Evolutionary conservation across 1,140 invertebrate species (phyloP).

Genomic region (Tetragonula clypearis): DNA sequence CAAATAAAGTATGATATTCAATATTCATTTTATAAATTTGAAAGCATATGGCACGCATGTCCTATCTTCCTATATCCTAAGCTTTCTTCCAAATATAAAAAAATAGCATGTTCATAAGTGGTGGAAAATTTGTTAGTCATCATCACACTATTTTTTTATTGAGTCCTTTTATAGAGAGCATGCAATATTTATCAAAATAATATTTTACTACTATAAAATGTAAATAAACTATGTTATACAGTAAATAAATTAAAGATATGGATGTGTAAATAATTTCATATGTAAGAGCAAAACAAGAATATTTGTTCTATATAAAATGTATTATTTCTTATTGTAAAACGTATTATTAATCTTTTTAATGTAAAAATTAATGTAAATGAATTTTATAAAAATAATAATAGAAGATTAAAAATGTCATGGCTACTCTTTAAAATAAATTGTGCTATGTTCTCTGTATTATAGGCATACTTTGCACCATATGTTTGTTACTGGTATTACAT

Average conservation of each 20-base stretch:
- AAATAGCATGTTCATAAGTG: conserved; percentile 74
- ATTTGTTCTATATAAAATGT: conserved; percentile 53
- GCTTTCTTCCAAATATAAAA: conserved; percentile 72
- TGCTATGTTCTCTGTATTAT: conserved; percentile 58
- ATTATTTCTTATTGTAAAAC: conserved; percentile 36
- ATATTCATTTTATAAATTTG: conserved; percentile 56
- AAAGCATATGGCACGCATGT: conserved; percentile 74
- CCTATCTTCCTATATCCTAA: conserved; percentile 63
- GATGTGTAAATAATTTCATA: conserved; percentile 50
- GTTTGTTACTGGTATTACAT: conserved; percentile 44
- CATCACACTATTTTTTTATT: conserved; percentile 54
- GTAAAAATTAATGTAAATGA: conserved; percentile 51
- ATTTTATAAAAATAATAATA: conserved; percentile 60
- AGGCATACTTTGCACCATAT: conserved; percentile 55
- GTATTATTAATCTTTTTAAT: conserved; percentile 17
- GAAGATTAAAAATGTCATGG: conserved; percentile 47
- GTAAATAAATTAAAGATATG: conserved; percentile 46
- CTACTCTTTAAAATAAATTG: conserved; percentile 63
- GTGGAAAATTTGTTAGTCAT: conserved; percentile 69
- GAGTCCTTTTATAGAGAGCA: conserved; percentile 54
- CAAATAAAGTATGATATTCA: conserved; percentile 55
- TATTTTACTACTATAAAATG: conserved; percentile 25
- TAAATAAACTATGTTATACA: conserved; percentile 51
- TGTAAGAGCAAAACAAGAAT: conserved; percentile 26
- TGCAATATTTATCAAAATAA: conserved; percentile 48